Conservation (phyloP, 1,140 invertebrate genomes). For the Drosophila saltans region DNA sequence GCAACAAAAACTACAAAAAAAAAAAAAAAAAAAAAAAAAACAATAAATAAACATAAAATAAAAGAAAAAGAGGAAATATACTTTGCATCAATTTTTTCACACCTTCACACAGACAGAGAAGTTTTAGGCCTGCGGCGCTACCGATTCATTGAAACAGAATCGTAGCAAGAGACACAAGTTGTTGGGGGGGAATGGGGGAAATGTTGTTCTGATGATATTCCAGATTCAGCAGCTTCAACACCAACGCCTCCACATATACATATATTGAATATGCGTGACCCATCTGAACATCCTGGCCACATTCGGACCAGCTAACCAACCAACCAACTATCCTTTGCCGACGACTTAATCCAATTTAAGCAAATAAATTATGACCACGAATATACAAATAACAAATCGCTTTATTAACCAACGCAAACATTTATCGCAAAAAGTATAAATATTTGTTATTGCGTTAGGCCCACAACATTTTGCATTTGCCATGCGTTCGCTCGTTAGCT, state of each 20-base stretch:
- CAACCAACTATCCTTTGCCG: slow-evolving; percentile 42
- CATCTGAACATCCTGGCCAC: slow-evolving; percentile 8
- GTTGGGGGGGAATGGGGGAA: background rate
- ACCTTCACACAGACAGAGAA: slow-evolving; percentile 33
- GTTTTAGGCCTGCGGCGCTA: slow-evolving; percentile 58
- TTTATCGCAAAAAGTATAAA: slow-evolving; percentile 82
- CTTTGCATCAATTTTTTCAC: slow-evolving; percentile 61
- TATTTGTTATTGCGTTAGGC: slow-evolving; percentile 81
- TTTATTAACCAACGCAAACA: slow-evolving; percentile 82
- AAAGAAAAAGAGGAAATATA: slow-evolving; percentile 46
- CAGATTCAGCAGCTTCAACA: slow-evolving; percentile 18
- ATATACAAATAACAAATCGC: slow-evolving; percentile 76
- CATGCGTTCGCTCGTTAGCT: background rate
- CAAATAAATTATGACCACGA: slow-evolving; percentile 78
- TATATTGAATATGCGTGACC: background rate
- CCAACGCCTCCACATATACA: slow-evolving; percentile 47
- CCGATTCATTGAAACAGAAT: slow-evolving; percentile 39
- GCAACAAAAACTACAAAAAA: background rate
- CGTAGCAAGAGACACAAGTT: background rate
- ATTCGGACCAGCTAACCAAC: background rate
- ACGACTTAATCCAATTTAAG: slow-evolving; percentile 76
- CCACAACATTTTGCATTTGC: background rate
- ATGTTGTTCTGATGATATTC: background rate
- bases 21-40: slow-evolving; percentile 10
- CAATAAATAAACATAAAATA: slow-evolving; percentile 34